phyloP scores from a whole-genome alignment of 2,113 vertebrate species.

The Craseonycteris thonglongyai region DNA sequence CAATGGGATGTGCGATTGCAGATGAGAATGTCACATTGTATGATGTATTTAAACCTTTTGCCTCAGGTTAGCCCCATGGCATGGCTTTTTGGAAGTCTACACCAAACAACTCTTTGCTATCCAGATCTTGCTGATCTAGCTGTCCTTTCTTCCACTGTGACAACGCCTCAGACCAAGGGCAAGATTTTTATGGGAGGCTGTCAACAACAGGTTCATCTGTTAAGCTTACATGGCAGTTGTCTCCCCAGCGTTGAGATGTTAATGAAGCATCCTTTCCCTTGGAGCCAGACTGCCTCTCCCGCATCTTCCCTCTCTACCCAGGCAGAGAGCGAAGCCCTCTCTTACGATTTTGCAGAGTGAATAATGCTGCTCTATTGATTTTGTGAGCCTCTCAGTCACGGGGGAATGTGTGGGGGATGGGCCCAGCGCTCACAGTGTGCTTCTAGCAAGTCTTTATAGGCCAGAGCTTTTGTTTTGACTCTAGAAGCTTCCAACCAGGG shows the following conservation, averaged over 20 bases:
- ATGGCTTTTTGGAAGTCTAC: background rate
- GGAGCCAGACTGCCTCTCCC: constrained; percentile 55
- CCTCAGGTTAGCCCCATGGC: background rate
- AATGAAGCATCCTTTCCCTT: constrained; percentile 56
- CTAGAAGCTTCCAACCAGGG: constrained; percentile 39
- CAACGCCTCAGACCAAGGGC: background rate
- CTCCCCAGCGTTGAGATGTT: constrained; percentile 56
- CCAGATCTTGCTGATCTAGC: background rate
- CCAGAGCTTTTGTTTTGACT: constrained; percentile 59
- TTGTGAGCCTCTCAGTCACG: constrained; percentile 55
- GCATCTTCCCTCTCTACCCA: constrained; percentile 5
- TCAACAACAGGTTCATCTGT: background rate
- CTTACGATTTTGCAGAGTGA: constrained; percentile 70
- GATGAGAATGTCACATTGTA: background rate
- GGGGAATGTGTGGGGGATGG: constrained; percentile 54
- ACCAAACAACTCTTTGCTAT: background rate
- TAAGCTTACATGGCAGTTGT: background rate
- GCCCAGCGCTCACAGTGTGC: background rate
- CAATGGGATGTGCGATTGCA: background rate
- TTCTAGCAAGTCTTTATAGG: constrained; percentile 61
- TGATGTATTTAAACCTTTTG: background rate
- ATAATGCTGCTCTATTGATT: constrained; percentile 78
- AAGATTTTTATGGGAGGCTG: background rate
- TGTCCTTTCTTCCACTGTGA: background rate
- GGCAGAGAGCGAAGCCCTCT: constrained; percentile 56